phyloP scores from a whole-genome alignment of 2,797 vertebrate species.

The Sebastes jordani region DNA sequence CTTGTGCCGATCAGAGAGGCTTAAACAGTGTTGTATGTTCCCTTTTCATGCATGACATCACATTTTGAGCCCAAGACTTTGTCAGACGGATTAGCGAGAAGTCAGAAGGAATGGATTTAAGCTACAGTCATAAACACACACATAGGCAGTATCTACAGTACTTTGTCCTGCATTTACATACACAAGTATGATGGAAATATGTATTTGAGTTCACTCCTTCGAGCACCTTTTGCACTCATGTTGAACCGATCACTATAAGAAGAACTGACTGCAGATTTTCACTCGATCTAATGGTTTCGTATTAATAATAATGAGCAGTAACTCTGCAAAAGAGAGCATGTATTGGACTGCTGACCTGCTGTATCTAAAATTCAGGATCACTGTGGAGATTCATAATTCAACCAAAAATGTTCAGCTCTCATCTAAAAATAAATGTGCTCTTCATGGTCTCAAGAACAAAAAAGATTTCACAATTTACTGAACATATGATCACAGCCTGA shows the following conservation, averaged over 20 bases:
- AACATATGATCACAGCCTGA: not conserved
- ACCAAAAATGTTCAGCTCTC: slow-evolving; percentile 17
- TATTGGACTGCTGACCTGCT: not conserved
- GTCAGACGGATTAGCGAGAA: slow-evolving; percentile 36
- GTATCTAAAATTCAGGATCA: slow-evolving; percentile 17
- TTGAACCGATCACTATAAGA: not conserved
- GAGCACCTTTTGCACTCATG: not conserved
- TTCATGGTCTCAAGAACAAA: slow-evolving; percentile 7
- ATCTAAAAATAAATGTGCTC: slow-evolving; percentile 46
- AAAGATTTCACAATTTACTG: not conserved
- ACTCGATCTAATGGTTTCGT: slow-evolving; percentile 12
- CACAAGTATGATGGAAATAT: not conserved
- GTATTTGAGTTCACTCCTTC: not conserved
- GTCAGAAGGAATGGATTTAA: slow-evolving; percentile 27
- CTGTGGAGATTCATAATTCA: slow-evolving; percentile 20
- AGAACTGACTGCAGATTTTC: not conserved
- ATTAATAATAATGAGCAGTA: not conserved
- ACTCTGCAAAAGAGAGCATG: slow-evolving; percentile 6
- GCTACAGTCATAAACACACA: slow-evolving; percentile 3
- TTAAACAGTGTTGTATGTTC: slow-evolving; percentile 40
- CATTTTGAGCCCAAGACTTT: slow-evolving; percentile 34
- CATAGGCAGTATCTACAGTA: not conserved
- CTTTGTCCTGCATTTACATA: not conserved
- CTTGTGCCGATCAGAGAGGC: slow-evolving; percentile 47
- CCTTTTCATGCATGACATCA: slow-evolving; percentile 33